phyloP scores from a whole-genome alignment of 2,113 vertebrate species.

The Narcine bancroftii region DNA sequence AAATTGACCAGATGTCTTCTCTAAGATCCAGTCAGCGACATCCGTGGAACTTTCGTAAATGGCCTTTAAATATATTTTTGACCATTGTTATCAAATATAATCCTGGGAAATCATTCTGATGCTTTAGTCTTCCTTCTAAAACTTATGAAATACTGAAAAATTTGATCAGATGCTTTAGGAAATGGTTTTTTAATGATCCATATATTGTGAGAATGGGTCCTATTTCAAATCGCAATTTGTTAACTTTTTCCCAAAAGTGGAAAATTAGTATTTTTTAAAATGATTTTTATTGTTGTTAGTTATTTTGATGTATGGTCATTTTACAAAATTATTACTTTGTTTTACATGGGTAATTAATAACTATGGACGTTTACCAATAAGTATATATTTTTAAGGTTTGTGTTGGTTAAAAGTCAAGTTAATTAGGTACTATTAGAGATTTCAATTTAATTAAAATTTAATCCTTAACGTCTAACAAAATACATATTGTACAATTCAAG shows the following conservation, averaged over 20 bases:
- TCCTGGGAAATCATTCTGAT: not conserved
- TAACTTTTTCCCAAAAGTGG: not conserved
- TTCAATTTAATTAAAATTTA: conserved; percentile 18
- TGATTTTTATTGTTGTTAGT: not conserved
- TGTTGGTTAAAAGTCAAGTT: not conserved
- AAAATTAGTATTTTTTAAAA: not conserved
- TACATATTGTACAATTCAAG: not conserved
- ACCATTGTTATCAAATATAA: not conserved
- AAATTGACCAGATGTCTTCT: not conserved
- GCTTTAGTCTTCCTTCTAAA: not conserved
- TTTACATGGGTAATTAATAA: not conserved
- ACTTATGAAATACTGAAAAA: not conserved
- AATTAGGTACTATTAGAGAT: not conserved
- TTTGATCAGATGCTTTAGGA: not conserved
- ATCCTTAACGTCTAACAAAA: not conserved
- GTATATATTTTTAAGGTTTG: not conserved
- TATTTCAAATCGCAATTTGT: not conserved
- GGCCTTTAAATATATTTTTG: not conserved
- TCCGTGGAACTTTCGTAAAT: too few species aligned
- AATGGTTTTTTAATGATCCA: not conserved
- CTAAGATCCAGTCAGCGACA: too few species aligned
- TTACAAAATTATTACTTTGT: not conserved
- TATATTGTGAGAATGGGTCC: not conserved
- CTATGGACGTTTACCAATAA: not conserved
- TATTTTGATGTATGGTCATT: not conserved